Base-by-base conservation (phyloP, 2,888 invertebrate species). In the Pyrocoelia pectoralis region DNA sequence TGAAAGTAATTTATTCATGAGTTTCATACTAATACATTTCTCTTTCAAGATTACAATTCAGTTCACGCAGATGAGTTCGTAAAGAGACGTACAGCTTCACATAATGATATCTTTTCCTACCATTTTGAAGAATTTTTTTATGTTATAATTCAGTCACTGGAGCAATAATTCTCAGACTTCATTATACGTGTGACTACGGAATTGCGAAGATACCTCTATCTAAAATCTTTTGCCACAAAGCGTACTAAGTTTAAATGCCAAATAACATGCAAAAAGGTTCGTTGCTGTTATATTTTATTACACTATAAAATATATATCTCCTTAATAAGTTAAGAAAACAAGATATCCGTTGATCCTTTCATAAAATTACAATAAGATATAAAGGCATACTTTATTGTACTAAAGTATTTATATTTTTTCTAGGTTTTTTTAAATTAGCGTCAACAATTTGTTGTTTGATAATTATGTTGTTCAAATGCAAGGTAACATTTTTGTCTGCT, bases 1-100 rank as follows among this genome's bases (percentile, higher is more conserved):
- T 43, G 46, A 17, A 56, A 52, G 56, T 62, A 62, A 62, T 62
- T 56, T 62, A 62, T 62, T 62, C 62, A 62, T 62, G 62, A 62
- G 62, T 48, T 62, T 17, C 40, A 29, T 53, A 57, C 56, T 62
- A 62, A 62, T 57, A 57, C 62, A 50, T 46, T 49, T 48, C 50
- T 53, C 62, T 56, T 62, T 52, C 28, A 51, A 57, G 49, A 62
- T 62, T 62, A 46, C 56, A 57, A 61, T 62, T 56, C 53, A 33
- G 52, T 53, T 43, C 53, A 62, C 62, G 62, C 62, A 62, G 62
- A 62, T 62, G 62, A 56, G 62, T 41, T 52, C 46, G 58, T 43
- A 46, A 60, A 56, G 53, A 62, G 56, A 53, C 51, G 52, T 48
- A 56, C 56, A 56, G 51, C 33, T 61, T 56, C 56, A 40, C 41